A percentile compares a stretch with the other conserved stretches of the same genome.
Conservation (phyloP, 2,113 vertebrate genomes). For the Rhizomys pruinosus region DNA sequence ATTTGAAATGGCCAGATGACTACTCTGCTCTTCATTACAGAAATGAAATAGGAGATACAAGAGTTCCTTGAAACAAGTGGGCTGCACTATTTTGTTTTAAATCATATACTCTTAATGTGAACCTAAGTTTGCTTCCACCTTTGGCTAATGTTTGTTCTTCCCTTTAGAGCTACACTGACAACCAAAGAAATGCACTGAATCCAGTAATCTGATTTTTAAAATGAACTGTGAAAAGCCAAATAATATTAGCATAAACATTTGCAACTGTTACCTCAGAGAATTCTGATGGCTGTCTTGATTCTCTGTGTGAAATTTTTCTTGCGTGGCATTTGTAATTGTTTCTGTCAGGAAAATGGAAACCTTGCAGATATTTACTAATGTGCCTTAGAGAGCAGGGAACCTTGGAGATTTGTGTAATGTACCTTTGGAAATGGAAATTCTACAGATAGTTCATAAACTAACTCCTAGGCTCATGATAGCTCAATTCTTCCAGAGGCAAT, state of each 20-base stretch:
- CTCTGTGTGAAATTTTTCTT: constrained; percentile 84
- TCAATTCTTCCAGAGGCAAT: constrained; percentile 79
- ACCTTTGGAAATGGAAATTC: constrained; percentile 85
- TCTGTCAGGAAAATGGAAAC: constrained; percentile 88
- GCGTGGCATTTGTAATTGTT: constrained; percentile 86
- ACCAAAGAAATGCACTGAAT: constrained; percentile 28
- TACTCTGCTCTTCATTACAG: constrained; percentile 43
- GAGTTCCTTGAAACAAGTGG: constrained; percentile 49
- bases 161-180: constrained; percentile 17
- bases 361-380: constrained; percentile 81
- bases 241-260: constrained; percentile 78
- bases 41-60: constrained; percentile 53
- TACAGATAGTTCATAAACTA: constrained; percentile 80
- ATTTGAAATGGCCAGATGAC: constrained; percentile 61
- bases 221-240: constrained; percentile 62
- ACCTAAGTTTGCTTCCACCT: constrained; percentile 13
- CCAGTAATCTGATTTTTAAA: constrained; percentile 46
- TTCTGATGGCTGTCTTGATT: constrained; percentile 71
- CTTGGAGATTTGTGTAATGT: constrained; percentile 85
- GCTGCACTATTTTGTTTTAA: constrained; percentile 64
- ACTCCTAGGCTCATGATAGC: constrained; percentile 59
- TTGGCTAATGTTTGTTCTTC: not conserved
- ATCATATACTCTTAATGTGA: constrained; percentile 55
- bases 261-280: constrained; percentile 76
- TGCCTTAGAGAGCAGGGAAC: constrained; percentile 83